A percentile compares a stretch with the other conserved stretches of the same genome.
phyloP scores from a whole-genome alignment of 35 echinoderm and acorn worm genomes.

The Apostichopus parvimensis region DNA sequence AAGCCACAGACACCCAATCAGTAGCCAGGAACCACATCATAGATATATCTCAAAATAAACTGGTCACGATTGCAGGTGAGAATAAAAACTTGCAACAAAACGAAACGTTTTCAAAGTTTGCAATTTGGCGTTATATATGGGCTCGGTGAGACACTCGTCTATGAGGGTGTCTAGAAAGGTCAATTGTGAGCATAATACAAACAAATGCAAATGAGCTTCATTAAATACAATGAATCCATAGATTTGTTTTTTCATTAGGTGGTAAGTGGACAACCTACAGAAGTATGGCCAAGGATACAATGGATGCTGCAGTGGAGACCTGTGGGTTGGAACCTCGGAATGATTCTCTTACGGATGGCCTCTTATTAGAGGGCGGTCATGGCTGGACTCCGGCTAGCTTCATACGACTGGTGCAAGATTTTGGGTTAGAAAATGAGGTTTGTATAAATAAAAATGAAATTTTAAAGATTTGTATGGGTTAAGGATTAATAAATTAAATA shows the following conservation, averaged over 20 bases:
- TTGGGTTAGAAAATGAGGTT: slow-evolving; percentile 93
- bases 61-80: slow-evolving; percentile 95
- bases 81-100: not conserved
- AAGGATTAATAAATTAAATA: too few relatives aligned
- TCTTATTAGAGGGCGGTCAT: slow-evolving; percentile 84
- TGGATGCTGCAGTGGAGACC: slow-evolving; percentile 78
- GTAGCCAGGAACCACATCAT: slow-evolving; percentile 97
- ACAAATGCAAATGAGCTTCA: too few relatives aligned
- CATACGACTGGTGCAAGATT: slow-evolving; percentile 95
- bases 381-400: slow-evolving; percentile 88
- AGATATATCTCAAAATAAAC: slow-evolving; percentile 73
- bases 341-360: slow-evolving; percentile 82
- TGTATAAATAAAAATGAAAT: too few relatives aligned
- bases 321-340: slow-evolving; percentile 79
- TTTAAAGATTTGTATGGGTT: too few relatives aligned
- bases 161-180: too few relatives aligned
- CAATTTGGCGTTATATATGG: too few relatives aligned
- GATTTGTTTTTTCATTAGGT: slow-evolving; percentile 53
- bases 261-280: slow-evolving; percentile 98
- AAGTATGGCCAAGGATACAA: slow-evolving; percentile 89
- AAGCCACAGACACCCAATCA: slow-evolving; percentile 86
- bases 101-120: too few relatives aligned
- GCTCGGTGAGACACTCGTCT: too few relatives aligned
- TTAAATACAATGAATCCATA: too few relatives aligned
- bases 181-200: too few relatives aligned